Conservation (phyloP, 1,140 invertebrate species). For the Daktulosphaira vitifoliae region DNA sequence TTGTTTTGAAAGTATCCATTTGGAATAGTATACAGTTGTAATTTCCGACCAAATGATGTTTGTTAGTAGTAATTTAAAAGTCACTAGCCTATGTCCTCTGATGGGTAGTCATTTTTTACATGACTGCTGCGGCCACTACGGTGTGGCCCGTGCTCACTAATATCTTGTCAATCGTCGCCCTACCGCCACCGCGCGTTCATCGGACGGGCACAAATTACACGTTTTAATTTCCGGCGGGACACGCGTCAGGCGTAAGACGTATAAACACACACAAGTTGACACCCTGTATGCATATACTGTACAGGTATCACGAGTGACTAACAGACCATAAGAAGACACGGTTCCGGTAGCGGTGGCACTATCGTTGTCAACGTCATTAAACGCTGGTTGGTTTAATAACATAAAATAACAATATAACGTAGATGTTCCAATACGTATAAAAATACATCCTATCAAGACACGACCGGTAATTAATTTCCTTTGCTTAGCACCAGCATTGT, state of each 20-base stretch:
- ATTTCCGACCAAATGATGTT: no score
- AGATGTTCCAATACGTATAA: no score
- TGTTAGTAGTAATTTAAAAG: conserved; percentile 9
- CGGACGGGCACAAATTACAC: conserved; percentile 31
- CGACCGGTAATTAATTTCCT: conserved; percentile 29
- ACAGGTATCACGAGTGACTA: conserved; percentile 12
- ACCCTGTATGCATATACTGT: not conserved
- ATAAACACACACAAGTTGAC: conserved; percentile 4
- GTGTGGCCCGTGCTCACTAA: not conserved
- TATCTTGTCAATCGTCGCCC: conserved; percentile 4
- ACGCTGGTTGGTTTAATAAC: not conserved
- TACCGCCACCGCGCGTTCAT: not conserved
- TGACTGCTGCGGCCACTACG: conserved; percentile 15
- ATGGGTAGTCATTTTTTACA: conserved; percentile 27
- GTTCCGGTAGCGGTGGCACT: conserved; percentile 10
- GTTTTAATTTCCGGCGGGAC: conserved; percentile 34
- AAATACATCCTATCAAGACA: conserved; percentile 26
- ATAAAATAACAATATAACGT: no score
- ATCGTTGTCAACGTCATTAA: not conserved
- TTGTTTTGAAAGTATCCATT: no score
- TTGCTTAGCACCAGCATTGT: not conserved
- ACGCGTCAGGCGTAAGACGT: conserved; percentile 28
- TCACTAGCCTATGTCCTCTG: not conserved
- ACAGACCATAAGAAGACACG: conserved; percentile 29
- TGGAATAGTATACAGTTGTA: no score